These are phyloP conservation scores for Hemitrygon akajei DNA, from an alignment of 2,797 vertebrate genomes.

Conservation along the genomic window DNA sequence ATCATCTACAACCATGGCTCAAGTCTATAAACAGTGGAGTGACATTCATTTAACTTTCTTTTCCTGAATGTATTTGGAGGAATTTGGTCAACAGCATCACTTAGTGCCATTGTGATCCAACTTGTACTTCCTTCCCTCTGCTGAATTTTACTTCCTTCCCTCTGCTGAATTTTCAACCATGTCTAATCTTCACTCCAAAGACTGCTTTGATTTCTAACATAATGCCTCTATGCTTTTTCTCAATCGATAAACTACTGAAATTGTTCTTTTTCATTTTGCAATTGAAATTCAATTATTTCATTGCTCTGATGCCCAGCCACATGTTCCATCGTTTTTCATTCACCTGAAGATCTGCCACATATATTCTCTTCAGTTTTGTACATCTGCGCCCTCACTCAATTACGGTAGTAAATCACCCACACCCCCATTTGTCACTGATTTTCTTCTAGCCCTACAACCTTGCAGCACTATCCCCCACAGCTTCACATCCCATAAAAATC, in stretches of 20 bases:
- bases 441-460: background rate
- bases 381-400: background rate
- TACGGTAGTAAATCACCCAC: too few species aligned
- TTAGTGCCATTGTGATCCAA: background rate
- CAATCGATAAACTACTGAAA: background rate
- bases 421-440: background rate
- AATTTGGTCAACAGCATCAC: background rate
- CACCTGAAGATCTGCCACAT: background rate
- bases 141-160: background rate
- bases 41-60: background rate
- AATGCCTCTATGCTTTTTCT: background rate
- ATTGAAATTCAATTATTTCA: background rate
- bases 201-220: background rate
- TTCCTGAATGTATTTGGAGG: background rate
- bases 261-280: background rate
- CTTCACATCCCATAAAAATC: background rate
- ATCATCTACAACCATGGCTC: background rate
- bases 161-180: background rate
- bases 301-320: background rate
- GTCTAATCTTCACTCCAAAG: background rate
- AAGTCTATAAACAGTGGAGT: background rate
- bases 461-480: background rate
- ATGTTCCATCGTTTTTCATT: background rate
- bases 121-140: too few species aligned
- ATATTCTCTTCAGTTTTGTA: background rate